These are phyloP conservation scores for Byasa hedistus DNA, from an alignment of 2,888 invertebrate species.

Conservation along the genomic window DNA sequence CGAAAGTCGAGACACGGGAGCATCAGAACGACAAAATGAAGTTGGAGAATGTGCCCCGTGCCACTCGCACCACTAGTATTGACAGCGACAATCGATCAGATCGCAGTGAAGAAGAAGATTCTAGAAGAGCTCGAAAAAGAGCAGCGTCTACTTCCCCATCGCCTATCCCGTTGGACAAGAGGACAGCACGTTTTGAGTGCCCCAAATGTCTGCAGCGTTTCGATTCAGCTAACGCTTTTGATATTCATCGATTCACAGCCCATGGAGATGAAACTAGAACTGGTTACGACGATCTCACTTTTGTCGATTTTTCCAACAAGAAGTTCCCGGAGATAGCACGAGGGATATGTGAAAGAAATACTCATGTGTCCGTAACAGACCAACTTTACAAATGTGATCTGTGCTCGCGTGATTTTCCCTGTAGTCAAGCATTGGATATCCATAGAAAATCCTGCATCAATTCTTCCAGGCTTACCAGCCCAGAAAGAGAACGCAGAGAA, in stretches of 20 bases:
- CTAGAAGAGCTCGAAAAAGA: conserved; percentile 60
- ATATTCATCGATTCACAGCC: conserved; percentile 83
- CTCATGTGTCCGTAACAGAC: conserved; percentile 80
- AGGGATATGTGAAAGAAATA: conserved; percentile 83
- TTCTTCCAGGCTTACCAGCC: conserved; percentile 63
- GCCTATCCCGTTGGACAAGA: conserved; percentile 63
- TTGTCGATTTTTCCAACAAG: conserved; percentile 88
- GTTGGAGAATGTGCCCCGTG: conserved; percentile 57
- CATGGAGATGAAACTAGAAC: conserved; percentile 81
- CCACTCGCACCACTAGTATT: conserved; percentile 67
- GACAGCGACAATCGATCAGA: conserved; percentile 81
- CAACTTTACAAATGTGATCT: conserved; percentile 85
- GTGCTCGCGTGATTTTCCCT: conserved; percentile 86
- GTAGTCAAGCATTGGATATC: conserved; percentile 83
- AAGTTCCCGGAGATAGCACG: conserved; percentile 90
- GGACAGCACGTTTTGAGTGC: conserved; percentile 81
- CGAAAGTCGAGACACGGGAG: conserved; percentile 62
- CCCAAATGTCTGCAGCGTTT: conserved; percentile 86
- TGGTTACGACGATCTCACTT: conserved; percentile 86
- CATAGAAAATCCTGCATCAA: conserved; percentile 79
- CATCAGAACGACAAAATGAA: conserved; percentile 52
- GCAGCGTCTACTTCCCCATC: conserved; percentile 67
- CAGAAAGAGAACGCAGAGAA: conserved; percentile 83
- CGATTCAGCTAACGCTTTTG: conserved; percentile 85
- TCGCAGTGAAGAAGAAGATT: conserved; percentile 73